Base-by-base conservation (phyloP, 2,888 invertebrate species). In the Loripinus fragilis region DNA sequence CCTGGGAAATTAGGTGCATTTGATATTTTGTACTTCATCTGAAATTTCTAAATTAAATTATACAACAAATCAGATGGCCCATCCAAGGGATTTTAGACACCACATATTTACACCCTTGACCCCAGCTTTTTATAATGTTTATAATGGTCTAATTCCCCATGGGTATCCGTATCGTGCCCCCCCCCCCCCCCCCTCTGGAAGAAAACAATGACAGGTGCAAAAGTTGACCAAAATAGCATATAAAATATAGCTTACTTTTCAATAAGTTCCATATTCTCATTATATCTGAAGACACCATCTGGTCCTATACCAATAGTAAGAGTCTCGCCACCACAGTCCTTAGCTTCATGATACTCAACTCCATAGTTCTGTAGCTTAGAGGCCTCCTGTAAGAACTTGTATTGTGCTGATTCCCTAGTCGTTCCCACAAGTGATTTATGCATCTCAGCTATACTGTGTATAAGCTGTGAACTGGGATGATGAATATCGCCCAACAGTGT, bases 341-440 rank as follows among this genome's bases (percentile, higher is more conserved):
- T 89, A 15, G 96, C 96, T 92, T 96, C 96, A 93, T 97, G 97
- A 85, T 89, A 89, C 68, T 97, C 97, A 92, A 97, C 96, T 0
- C 97, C 97, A 93, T 97, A 97, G 42, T 96, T 96, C 86, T 96
- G 96, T 86, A 97, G 94, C 83, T 96, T 95, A 8, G 97, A 96
- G 74, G 97, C 96, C 93, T 97, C 96, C 91, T 97, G 96, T 67
- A 98, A 94, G 52, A 97, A 94, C 95, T 96, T 96, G 94, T 97
- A 97, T 91, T 97, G 96, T 2, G 97, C 97, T 52, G 96, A 96
- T n/a, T 96, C 95, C 12, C 95, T 94, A 78, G 96, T 95, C 96
- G 96, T 96, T 20, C 95, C 95, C 91, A 94, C 90, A 69, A 95
- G 95, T 38, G 82, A 73, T 17, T 74, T 68, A 80, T 93, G 93